A percentile compares a stretch with the other conserved stretches of the same genome.
Evolutionary conservation across 2,888 invertebrate genomes (phyloP).

Genomic region (Drosophila picticornis): DNA sequence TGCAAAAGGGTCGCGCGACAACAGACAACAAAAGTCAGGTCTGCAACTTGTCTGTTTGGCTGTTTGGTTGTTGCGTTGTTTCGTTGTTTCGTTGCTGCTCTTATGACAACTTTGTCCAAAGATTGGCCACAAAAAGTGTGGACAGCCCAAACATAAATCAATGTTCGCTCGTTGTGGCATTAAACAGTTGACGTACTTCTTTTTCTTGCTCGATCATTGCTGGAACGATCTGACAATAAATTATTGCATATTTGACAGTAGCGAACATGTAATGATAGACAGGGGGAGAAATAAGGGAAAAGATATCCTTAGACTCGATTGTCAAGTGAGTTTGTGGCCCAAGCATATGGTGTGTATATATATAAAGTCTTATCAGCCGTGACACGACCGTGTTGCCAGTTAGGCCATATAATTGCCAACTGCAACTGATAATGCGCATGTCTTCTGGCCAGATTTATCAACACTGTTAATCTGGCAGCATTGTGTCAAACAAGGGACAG

Average conservation of each 20-base stretch:
- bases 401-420: slow-evolving; percentile 74
- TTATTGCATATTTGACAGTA: slow-evolving; percentile 77
- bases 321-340: slow-evolving; percentile 37
- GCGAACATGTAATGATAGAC: slow-evolving; percentile 38
- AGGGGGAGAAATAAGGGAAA: neutral
- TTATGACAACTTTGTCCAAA: slow-evolving; percentile 76
- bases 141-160: slow-evolving; percentile 71
- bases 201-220: slow-evolving; percentile 38
- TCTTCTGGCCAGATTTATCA: slow-evolving; percentile 71
- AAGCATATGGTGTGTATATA: neutral
- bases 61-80: slow-evolving; percentile 41
- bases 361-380: slow-evolving; percentile 63
- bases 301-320: slow-evolving; percentile 36
- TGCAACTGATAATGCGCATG: slow-evolving; percentile 34
- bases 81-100: slow-evolving; percentile 49
- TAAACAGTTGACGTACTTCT: slow-evolving; percentile 67
- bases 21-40: slow-evolving; percentile 18
- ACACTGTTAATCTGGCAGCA: slow-evolving; percentile 83
- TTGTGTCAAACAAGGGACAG: slow-evolving; percentile 85
- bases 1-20: slow-evolving; percentile 61
- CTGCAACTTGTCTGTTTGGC: slow-evolving; percentile 25
- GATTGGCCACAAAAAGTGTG: slow-evolving; percentile 70
- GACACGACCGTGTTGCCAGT: slow-evolving; percentile 67
- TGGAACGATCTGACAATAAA: slow-evolving; percentile 74
- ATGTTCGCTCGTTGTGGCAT: slow-evolving; percentile 49